Percentiles rank a stretch among this genome's conserved stretches.
Conservation (phyloP, 2,113 vertebrate genomes). For the Alouatta palliata region DNA sequence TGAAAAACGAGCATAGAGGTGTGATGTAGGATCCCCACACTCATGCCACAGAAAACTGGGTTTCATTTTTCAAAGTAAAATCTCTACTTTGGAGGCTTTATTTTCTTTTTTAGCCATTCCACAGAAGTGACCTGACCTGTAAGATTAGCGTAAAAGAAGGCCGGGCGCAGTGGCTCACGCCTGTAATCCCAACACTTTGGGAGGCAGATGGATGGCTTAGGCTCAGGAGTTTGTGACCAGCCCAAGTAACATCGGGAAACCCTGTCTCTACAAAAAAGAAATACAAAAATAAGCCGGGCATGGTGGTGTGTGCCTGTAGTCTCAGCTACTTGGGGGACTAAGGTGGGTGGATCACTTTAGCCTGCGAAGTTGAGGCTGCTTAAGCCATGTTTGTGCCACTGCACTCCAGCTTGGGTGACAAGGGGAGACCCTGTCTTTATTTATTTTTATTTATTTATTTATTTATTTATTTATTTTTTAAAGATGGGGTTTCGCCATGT, state of each 20-base stretch:
- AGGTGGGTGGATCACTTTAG: background rate
- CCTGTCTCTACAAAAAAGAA: no score
- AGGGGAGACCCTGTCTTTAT: background rate
- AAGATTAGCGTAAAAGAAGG: background rate
- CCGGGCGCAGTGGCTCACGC: background rate
- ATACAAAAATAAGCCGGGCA: background rate
- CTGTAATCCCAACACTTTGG: background rate
- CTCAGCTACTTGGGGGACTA: background rate
- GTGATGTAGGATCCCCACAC: accelerated
- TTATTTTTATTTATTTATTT: no score
- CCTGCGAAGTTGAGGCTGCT: background rate
- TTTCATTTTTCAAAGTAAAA: background rate
- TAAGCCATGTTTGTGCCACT: background rate
- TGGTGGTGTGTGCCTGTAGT: background rate
- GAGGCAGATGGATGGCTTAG: background rate
- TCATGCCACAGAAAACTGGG: accelerated
- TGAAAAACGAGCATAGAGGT: constrained; percentile 67
- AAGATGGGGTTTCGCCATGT: no score
- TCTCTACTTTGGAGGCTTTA: background rate
- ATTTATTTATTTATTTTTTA: no score
- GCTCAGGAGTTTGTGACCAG: no score
- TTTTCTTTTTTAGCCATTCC: background rate
- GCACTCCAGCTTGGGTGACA: background rate
- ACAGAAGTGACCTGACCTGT: background rate
- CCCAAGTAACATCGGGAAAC: no score